These are phyloP conservation scores for Coregonus suidteri DNA, from an alignment of 2,797 vertebrate species.

Conservation along the genomic window DNA sequence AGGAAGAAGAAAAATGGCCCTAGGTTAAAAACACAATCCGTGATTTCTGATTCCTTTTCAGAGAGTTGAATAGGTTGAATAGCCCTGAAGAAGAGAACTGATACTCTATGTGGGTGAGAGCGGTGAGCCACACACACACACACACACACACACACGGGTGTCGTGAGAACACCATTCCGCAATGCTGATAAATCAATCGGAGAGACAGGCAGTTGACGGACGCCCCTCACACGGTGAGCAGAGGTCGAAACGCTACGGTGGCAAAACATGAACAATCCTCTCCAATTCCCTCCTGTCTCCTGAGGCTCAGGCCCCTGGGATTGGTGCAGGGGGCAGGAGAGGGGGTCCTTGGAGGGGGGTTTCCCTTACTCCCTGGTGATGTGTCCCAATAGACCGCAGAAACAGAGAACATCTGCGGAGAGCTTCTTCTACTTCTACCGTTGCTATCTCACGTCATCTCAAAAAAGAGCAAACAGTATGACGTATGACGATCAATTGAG, in stretches of 20 bases:
- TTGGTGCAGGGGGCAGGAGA: background rate
- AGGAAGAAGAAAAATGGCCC: slow-evolving; percentile 28
- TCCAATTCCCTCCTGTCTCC: slow-evolving; percentile 11
- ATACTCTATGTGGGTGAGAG: slow-evolving; percentile 42
- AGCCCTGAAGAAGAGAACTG: slow-evolving; percentile 27
- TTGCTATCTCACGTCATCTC: background rate
- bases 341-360: slow-evolving; percentile 23
- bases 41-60: slow-evolving; percentile 38
- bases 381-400: slow-evolving; percentile 36
- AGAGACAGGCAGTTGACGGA: slow-evolving; percentile 42
- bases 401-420: background rate
- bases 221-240: slow-evolving; percentile 31
- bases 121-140: slow-evolving; percentile 38
- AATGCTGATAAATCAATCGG: slow-evolving; percentile 43
- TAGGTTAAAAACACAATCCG: slow-evolving; percentile 52
- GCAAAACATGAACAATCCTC: slow-evolving; percentile 45
- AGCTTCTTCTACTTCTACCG: background rate
- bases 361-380: slow-evolving; percentile 30
- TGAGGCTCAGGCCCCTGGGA: slow-evolving; percentile 18
- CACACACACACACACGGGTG: slow-evolving; percentile 23
- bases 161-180: slow-evolving; percentile 31
- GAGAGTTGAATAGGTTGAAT: slow-evolving; percentile 16
- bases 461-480: background rate
- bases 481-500: background rate
- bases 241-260: slow-evolving; percentile 27